Conservation (phyloP, 2,113 vertebrate genomes). For the Sphaerodactylus townsendi region DNA sequence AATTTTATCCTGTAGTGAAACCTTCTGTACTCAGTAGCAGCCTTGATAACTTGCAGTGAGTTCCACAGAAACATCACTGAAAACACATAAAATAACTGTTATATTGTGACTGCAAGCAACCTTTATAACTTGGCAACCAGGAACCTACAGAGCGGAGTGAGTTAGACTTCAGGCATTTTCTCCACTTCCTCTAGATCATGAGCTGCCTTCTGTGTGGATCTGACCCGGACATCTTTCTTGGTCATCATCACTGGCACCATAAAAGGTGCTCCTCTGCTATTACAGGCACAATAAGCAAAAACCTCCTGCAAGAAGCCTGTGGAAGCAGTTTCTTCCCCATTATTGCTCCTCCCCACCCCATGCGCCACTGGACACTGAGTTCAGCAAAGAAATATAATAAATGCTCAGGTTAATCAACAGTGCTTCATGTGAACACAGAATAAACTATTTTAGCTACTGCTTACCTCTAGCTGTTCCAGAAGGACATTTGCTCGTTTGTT, state of each 20-base stretch:
- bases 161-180: not conserved
- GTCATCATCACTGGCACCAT: not conserved
- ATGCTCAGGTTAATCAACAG: constrained; percentile 11
- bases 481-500: constrained; percentile 94
- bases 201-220: not conserved
- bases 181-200: not conserved
- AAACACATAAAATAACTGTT: not conserved
- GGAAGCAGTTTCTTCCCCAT: not conserved
- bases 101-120: not conserved
- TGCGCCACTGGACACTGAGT: not conserved
- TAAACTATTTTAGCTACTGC: constrained; percentile 23
- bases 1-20: not conserved
- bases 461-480: constrained; percentile 96
- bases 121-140: not conserved
- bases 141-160: not conserved
- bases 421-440: constrained; percentile 38
- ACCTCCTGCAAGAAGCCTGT: not conserved
- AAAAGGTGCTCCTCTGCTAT: not conserved
- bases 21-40: not conserved
- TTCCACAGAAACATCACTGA: not conserved
- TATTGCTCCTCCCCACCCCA: not conserved
- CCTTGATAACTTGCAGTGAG: not conserved
- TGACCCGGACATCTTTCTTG: not conserved
- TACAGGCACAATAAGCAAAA: not conserved
- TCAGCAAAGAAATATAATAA: not conserved